Evolutionary conservation across 2,888 invertebrate genomes (phyloP), one percentile per base, ranked within the genome.

Genomic region (Andrena flavipes): DNA sequence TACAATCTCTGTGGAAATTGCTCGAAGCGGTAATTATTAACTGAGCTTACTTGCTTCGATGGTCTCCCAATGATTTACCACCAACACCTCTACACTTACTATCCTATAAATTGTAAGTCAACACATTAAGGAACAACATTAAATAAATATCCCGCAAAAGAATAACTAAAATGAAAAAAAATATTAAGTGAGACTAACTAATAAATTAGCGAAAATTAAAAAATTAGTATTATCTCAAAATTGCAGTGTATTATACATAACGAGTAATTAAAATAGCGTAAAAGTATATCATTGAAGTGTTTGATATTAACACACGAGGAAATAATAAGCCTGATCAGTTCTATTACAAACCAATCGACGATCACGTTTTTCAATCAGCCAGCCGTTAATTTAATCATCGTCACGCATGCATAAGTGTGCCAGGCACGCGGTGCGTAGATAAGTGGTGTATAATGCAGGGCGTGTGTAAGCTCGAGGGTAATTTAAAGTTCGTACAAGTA

Each of bases 401-500:
- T 26, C 16, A 62, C 10, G n/a, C 26, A 48, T 7, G 54, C 8
- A 20, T 42, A 64, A 51, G 23, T 67, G 56, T 20, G 69, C 26
- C 59, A 59, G 68, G 56, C 26, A 7, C 33, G 54, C 16, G 29
- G 29, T 20, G 67, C 23, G n/a, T 60, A 56, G 42, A 64, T 72
- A 70, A 76, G 30, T 60, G 73, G 72, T 35, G 20, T 13, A 29
- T 54, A 76, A 65, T 79, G 76, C 82, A 80, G 81, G 82, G 79
- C 84, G 81, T 79, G 77, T 64, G 64, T 51, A 63, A 51, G 56
- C 54, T 79, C 74, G 49, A 67, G 54, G 82, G 82, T 84, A 87
- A 89, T 89, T 90, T 88, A 65, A 87, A 86, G 80, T 87, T 85
- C 80, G 70, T 63, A 65, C 70, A 59, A 73, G 72, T 88, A 87